phyloP scores from a whole-genome alignment of 2,113 vertebrate species.

The Apodemus speciosus region DNA sequence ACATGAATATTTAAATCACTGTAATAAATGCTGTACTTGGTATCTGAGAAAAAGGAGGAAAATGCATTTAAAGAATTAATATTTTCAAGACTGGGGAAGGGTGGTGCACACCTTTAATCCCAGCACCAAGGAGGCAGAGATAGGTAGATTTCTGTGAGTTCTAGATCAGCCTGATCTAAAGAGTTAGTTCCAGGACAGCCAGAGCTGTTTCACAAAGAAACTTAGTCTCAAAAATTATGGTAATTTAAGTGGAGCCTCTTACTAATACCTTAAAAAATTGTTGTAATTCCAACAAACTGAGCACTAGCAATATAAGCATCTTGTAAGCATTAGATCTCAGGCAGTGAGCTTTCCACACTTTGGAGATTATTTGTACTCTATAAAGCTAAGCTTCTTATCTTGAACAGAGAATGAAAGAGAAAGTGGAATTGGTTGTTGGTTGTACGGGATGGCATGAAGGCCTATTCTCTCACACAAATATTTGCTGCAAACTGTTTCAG shows the following conservation, averaged over 20 bases:
- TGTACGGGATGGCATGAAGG: background rate
- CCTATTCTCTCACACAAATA: background rate
- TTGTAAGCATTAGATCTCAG: background rate
- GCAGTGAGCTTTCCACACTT: background rate
- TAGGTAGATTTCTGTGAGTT: background rate
- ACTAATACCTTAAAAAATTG: constrained; percentile 9
- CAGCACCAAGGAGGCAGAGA: background rate
- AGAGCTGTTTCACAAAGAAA: background rate
- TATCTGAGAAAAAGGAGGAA: background rate
- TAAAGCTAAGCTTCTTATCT: background rate
- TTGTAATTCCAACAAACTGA: constrained; percentile 18
- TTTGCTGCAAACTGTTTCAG: background rate
- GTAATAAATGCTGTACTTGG: background rate
- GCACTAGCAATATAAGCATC: background rate
- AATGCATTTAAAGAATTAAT: background rate
- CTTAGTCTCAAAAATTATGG: background rate
- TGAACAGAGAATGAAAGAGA: background rate
- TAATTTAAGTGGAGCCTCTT: background rate
- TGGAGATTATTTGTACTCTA: background rate
- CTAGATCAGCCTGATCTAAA: background rate
- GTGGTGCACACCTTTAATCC: background rate
- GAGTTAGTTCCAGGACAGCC: background rate
- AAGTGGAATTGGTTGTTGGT: background rate
- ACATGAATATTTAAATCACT: background rate
- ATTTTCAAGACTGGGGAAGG: background rate